Evolutionary conservation across 2,797 vertebrate genomes (phyloP), one percentile per base, ranked within the genome.

Genomic region (Neosilurus hyrtlii): DNA sequence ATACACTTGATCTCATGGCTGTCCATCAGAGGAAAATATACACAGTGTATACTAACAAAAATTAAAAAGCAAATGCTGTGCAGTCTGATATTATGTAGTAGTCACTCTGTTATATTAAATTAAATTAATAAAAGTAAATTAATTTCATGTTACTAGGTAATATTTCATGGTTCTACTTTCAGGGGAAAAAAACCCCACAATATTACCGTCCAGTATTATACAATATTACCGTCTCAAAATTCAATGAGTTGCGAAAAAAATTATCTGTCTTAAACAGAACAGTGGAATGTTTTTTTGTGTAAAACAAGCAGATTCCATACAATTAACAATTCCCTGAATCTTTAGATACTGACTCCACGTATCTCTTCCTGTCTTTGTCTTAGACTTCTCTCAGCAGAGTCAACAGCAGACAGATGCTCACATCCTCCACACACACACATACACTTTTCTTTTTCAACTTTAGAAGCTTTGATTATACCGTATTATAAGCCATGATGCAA

Each of bases 321-420:
- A 84, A 90, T 84, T 86, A 83, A 81, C 89, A 84, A 84, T 88
- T 91, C 91, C 91, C 91, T 82, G 83, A 89, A 75, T 89, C 85
- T 86, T 87, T 74, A 89, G 82, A 79, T 74, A 15, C 26, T 65
- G 65, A 15, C 9, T 74, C 63, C 54, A 71, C 71, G 81, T 30
- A 85, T 89, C 87, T 88, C 88, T 92, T 94, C 92, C 92, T 85
- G 85, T 82, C 89, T 93, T 93, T 93, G 91, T 93, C 82, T 30
- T 43, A 80, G 43, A 70, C 63, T 22, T 81, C 68, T 82, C 66
- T 62, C 70, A 80, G 65, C 72, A 73, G 62, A 74, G 30, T 57
- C 62, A 79, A 73, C 59, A 82, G 20, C 22, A 9, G 24, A 80
- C 35, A 54, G 54, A 15, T 63, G 73, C 43, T 68, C 73, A 54